Conservation (phyloP, 64 coral and sea anemone genomes). For the Porites lutea region DNA sequence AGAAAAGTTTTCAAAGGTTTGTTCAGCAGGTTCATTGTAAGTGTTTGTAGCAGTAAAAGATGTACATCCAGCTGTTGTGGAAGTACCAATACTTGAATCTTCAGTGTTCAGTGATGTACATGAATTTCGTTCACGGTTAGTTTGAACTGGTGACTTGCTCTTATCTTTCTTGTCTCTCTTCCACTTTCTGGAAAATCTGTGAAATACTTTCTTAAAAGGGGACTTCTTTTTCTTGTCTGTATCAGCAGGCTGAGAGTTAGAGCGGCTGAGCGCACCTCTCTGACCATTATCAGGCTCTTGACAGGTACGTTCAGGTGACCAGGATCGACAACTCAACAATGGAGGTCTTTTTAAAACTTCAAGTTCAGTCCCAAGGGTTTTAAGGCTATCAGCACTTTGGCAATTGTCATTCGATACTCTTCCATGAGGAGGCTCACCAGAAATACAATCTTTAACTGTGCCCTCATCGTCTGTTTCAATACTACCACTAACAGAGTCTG, state of each 20-base stretch:
- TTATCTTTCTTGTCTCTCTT: background rate
- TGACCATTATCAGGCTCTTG: too few species aligned
- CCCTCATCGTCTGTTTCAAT: background rate
- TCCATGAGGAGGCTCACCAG: background rate
- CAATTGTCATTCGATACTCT: background rate
- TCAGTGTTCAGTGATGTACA: background rate
- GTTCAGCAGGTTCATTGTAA: background rate
- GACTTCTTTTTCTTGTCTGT: conserved; percentile 19
- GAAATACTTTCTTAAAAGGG: conserved; percentile 1
- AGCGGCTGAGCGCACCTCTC: background rate
- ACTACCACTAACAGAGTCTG: background rate
- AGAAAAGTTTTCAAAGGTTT: conserved; percentile 1
- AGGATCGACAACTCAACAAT: background rate
- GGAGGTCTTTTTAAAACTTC: background rate
- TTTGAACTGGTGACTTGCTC: background rate
- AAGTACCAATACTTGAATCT: background rate
- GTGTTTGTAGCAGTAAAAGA: background rate
- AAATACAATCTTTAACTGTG: background rate
- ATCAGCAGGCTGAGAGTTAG: background rate
- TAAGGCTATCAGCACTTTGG: background rate
- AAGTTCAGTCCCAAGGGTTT: too few species aligned
- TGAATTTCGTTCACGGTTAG: background rate
- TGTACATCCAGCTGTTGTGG: background rate
- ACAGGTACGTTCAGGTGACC: background rate
- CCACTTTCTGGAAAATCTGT: background rate